Conservation (phyloP, 2,113 vertebrate genomes). For the Chaetodon auriga region DNA sequence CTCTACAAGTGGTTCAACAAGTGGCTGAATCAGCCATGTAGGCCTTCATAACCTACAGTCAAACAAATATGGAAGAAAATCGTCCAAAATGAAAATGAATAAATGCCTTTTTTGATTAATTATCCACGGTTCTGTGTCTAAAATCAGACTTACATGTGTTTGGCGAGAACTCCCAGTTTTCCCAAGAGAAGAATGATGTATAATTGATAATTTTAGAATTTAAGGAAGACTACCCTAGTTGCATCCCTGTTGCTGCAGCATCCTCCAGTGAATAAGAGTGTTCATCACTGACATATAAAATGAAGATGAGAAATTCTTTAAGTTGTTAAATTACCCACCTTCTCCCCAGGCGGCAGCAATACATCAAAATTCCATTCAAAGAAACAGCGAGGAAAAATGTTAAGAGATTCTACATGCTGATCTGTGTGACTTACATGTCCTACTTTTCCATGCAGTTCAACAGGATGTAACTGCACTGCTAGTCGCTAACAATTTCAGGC, state of each 20-base stretch:
- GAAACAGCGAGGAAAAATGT: background rate
- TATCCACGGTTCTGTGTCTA: background rate
- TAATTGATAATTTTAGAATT: background rate
- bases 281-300: conserved; percentile 25
- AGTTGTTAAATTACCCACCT: background rate
- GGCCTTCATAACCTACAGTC: background rate
- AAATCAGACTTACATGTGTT: background rate
- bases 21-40: background rate
- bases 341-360: conserved; percentile 15
- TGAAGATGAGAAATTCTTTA: conserved; percentile 20
- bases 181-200: background rate
- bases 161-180: background rate
- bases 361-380: conserved; percentile 9
- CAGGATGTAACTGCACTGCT: conserved; percentile 8
- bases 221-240: background rate
- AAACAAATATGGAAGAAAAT: background rate
- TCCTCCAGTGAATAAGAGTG: background rate
- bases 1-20: background rate
- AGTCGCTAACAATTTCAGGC: conserved; percentile 7
- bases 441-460: conserved; percentile 7
- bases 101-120: conserved; percentile 1
- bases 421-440: conserved; percentile 31
- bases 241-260: background rate
- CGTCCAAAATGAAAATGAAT: background rate
- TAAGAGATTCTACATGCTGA: conserved; percentile 16